Base-by-base conservation (phyloP, 2,888 invertebrate genomes). In the Microplitis manilae region DNA sequence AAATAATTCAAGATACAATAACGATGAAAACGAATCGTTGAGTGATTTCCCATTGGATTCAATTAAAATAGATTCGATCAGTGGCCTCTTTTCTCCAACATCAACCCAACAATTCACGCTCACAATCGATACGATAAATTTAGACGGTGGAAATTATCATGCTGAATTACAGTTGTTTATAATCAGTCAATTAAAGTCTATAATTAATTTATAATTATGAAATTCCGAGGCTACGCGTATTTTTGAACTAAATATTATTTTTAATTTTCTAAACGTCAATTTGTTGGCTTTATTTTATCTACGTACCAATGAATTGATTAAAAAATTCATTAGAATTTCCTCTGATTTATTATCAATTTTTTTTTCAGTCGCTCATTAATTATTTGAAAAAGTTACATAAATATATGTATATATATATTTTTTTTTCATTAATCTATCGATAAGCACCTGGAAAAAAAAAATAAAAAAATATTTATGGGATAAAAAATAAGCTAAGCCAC, bases 21-120 rank as follows among this genome's bases (percentile, higher is more conserved):
- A 85, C 83, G 79, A 90, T 13, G 78, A 74, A 5, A 83, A 90
- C 38, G 62, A 81, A 68, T 87, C 87, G 5, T 72, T 68, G 1
- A 78, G 62, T 17, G 86, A 87, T n/a, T 73, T 50, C 50, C 50
- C 50, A 50, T 50, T 50, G 50, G 50, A 50, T 50, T 50, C 2
- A 50, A 50, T 50, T 50, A 50, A 50, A 50, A 13, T 50, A 50
- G 50, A 13, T 50, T 13, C 13, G 50, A 50, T 50, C 50, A 50
- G 9, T 50, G 50, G 50, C 50, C 50, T 13, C 50, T 50, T 50
- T 8, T 8, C 13, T 50, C 9, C 50, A 4, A 13, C 50, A 50
- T 50, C 50, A 50, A 50, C 13, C 5, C 50, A 50, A 50, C 13
- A 50, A 9, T 50, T 8, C 50, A 50, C 13, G 0, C 50, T 50